phyloP scores from a whole-genome alignment of 2,113 vertebrate genomes.

The Ardeotis arabs region DNA sequence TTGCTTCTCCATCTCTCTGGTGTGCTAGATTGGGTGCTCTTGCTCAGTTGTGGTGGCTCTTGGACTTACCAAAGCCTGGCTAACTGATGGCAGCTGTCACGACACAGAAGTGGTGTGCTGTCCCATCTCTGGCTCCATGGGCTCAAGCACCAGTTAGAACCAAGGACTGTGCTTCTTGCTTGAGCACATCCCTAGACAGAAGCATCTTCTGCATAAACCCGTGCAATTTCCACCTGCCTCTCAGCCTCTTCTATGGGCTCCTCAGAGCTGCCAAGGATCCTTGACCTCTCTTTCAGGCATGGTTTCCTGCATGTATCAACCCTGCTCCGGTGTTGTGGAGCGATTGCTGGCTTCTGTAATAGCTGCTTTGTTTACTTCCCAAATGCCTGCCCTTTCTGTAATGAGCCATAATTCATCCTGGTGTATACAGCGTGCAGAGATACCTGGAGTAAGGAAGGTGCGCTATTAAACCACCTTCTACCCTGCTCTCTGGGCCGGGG shows the following conservation, averaged over 20 bases:
- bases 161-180: not conserved
- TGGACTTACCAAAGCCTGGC: not conserved
- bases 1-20: not conserved
- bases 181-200: not conserved
- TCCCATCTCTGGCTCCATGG: accelerated
- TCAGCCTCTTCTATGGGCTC: not conserved
- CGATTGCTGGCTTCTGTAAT: not conserved
- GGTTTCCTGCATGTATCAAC: not conserved
- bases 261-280: not conserved
- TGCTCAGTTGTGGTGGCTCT: not conserved
- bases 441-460: conserved; percentile 1
- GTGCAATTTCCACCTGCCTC: not conserved
- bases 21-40: not conserved
- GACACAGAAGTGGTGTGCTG: not conserved
- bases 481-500: not conserved
- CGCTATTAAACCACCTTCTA: not conserved
- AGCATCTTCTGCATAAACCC: not conserved
- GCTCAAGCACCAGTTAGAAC: not conserved
- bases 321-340: not conserved
- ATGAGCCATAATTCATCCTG: conserved; percentile 35
- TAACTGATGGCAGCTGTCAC: not conserved
- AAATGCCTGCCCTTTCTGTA: conserved; percentile 24
- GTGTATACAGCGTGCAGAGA: not conserved
- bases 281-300: not conserved
- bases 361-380: conserved; percentile 46